Percentiles rank a stretch among this genome's conserved stretches.
Conservation (phyloP, 2,113 vertebrate genomes). For the Sander vitreus region DNA sequence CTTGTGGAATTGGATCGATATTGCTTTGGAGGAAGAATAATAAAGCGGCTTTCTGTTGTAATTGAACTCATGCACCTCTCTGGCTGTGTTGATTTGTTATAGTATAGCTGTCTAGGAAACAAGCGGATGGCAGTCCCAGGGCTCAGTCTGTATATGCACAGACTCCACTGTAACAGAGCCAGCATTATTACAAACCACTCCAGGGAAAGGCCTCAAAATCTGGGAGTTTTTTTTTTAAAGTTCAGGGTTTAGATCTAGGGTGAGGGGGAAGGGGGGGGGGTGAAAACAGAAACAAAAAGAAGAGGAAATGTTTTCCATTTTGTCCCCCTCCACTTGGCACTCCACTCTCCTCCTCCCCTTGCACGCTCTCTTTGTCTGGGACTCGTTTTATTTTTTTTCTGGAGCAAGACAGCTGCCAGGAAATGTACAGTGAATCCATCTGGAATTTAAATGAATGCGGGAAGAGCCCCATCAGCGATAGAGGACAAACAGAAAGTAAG, state of each 20-base stretch:
- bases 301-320: constrained; percentile 81
- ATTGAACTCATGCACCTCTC: constrained; percentile 33
- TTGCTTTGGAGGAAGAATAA: constrained; percentile 34
- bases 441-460: constrained; percentile 84
- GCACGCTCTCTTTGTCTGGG: constrained; percentile 73
- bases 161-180: constrained; percentile 59
- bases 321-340: constrained; percentile 48
- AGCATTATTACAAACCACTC: constrained; percentile 62
- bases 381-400: constrained; percentile 26
- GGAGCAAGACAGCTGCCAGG: constrained; percentile 79
- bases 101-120: constrained; percentile 65
- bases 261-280: constrained; percentile 50
- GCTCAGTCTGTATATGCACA: constrained; percentile 40
- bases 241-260: constrained; percentile 65
- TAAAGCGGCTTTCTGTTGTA: constrained; percentile 49
- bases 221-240: constrained; percentile 42
- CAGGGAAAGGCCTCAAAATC: constrained; percentile 51
- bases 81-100: constrained; percentile 67
- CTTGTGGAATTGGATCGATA: constrained; percentile 52
- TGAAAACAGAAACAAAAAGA: constrained; percentile 72
- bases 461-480: constrained; percentile 65
- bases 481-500: constrained; percentile 60
- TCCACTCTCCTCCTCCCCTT: constrained; percentile 64
- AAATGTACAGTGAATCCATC: constrained; percentile 83
- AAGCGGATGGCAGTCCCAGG: constrained; percentile 47